Evolutionary conservation across 53 echinoderm and acorn worm genomes (phyloP).

Genomic region (Zoroaster sp.): DNA sequence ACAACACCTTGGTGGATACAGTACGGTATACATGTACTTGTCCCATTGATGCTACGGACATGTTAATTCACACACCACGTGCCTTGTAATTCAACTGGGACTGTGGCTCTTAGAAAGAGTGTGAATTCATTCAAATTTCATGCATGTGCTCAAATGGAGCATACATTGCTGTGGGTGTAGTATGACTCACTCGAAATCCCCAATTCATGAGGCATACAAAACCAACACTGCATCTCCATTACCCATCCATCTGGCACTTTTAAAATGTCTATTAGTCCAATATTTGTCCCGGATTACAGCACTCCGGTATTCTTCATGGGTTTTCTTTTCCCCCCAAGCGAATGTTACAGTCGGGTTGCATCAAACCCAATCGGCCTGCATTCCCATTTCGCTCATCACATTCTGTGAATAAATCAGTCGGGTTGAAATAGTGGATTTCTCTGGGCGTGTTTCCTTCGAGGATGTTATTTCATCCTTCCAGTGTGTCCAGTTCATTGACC

Average conservation of each 20-base stretch:
- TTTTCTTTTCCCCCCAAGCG: neutral
- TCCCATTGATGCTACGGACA: neutral
- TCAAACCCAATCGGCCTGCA: neutral
- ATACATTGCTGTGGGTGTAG: neutral
- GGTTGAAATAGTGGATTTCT: neutral
- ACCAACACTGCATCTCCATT: neutral
- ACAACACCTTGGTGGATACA: neutral
- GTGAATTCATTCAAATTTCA: neutral
- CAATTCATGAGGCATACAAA: neutral
- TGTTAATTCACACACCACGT: neutral
- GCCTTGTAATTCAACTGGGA: neutral
- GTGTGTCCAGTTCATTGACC: neutral
- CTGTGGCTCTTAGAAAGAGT: neutral
- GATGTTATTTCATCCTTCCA: slow-evolving; percentile 44
- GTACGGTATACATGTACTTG: neutral
- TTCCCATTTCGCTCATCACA: neutral
- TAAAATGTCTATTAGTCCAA: slow-evolving; percentile 11
- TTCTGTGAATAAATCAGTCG: slow-evolving; percentile 1
- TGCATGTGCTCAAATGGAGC: neutral
- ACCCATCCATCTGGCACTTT: neutral
- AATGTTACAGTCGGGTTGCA: neutral
- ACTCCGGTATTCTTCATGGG: neutral
- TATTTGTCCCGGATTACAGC: neutral
- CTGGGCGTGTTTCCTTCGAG: slow-evolving; percentile 9
- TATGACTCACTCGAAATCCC: neutral